These are phyloP conservation scores for Gortyna flavago DNA, from an alignment of 2,888 invertebrate species.

Conservation along the genomic window DNA sequence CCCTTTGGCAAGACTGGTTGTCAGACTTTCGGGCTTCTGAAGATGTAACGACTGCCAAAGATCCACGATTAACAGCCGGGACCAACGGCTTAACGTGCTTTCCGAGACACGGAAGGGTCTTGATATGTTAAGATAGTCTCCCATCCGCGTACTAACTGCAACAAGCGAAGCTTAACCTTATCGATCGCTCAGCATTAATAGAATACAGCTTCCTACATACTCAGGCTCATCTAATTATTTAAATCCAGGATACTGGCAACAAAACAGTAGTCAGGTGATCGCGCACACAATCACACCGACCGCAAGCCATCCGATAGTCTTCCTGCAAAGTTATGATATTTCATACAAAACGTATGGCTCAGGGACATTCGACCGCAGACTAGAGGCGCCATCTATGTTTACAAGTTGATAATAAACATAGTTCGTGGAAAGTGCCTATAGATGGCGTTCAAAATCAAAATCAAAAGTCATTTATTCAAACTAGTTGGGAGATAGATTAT, in stretches of 20 bases:
- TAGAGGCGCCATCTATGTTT: slow-evolving; percentile 62
- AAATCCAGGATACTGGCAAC: slow-evolving; percentile 24
- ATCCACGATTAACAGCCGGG: too few species aligned
- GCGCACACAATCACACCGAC: slow-evolving; percentile 35
- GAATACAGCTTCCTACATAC: not conserved
- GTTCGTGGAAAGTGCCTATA: slow-evolving; percentile 23
- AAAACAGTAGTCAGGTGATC: slow-evolving; percentile 59
- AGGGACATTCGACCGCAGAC: slow-evolving; percentile 60
- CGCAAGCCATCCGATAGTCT: slow-evolving; percentile 59
- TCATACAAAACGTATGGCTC: slow-evolving; percentile 52
- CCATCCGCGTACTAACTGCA: too few species aligned
- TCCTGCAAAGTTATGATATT: slow-evolving; percentile 61
- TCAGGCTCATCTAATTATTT: not conserved
- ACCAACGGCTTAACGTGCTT: too few species aligned
- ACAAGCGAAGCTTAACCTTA: not conserved
- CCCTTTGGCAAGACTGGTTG: too few species aligned
- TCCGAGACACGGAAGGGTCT: too few species aligned
- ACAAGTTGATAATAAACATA: slow-evolving; percentile 24
- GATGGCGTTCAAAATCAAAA: too few species aligned
- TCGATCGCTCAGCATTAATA: too few species aligned
- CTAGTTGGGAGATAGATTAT: not conserved
- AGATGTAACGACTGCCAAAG: too few species aligned
- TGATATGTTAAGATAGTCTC: too few species aligned
- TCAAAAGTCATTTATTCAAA: too few species aligned
- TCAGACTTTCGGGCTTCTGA: too few species aligned